Evolutionary conservation across 2,888 invertebrate genomes (phyloP), one percentile per base, ranked within the genome.

Genomic region (Eupithecia tripunctaria): DNA sequence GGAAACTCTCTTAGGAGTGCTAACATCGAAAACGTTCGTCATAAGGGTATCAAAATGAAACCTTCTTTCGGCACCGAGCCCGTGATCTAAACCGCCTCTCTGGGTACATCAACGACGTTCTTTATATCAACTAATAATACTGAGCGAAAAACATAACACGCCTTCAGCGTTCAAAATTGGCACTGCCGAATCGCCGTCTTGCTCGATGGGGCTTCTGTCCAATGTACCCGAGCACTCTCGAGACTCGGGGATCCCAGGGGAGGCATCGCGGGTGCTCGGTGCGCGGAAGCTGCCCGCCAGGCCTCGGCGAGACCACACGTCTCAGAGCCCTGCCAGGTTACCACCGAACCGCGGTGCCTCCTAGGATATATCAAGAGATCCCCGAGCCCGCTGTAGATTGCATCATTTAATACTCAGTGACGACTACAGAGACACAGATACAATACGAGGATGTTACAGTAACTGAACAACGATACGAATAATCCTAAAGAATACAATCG

Each of bases 131-230:
- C 88, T 91, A 92, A 89, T 93, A 91, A 91, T 90, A 92, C 91
- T 91, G 91, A 91, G 90, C 88, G 88, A 89, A 92, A 91, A 92
- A 89, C 84, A 91, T 90, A 90, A 89, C 88, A 89, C 89, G 88
- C 89, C 87, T 85, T 82, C 84, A 85, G 89, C 90, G 89, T 89
- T 89, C 88, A 88, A 85, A 76, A 76, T 73, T 80, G 78, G 79
- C 78, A 70, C 73, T 75, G 79, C 79, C 78, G 75, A 76, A 73
- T 75, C 76, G 79, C 81, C 79, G 78, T 80, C 79, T 74, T 74
- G 36, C 68, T 70, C 74, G 74, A 70, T 78, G 74, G 72, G 70
- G 64, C 70, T 74, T 76, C 75, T 70, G 68, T 75, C 73, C 73
- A 71, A 73, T 78, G 78, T 77, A 77, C 74, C 76, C 77, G 43